A percentile compares a stretch with the other conserved stretches of the same genome.
phyloP scores from a whole-genome alignment of 2,113 vertebrate species.

The Murina feae region DNA sequence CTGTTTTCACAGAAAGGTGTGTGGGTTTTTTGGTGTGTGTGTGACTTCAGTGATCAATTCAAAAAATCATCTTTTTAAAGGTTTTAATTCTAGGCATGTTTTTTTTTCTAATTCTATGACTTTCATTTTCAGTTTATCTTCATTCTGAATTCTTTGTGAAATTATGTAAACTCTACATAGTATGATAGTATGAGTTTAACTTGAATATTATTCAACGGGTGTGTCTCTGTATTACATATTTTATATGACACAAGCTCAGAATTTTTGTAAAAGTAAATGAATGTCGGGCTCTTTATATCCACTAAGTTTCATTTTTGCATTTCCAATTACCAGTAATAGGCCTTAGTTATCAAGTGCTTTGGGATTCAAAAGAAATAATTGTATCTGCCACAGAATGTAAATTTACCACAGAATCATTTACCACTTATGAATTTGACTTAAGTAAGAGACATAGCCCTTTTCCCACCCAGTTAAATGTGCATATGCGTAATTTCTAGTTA shows the following conservation, averaged over 20 bases:
- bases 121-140: background rate
- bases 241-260: background rate
- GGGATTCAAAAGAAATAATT: background rate
- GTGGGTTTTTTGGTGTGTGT: background rate
- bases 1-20: background rate
- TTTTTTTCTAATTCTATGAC: background rate
- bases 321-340: too few species aligned
- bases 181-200: background rate
- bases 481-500: background rate
- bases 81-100: background rate
- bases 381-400: background rate
- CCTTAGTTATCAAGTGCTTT: background rate
- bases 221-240: background rate
- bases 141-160: background rate
- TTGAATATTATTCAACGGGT: background rate
- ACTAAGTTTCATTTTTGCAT: too few species aligned
- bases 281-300: background rate
- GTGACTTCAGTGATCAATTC: background rate
- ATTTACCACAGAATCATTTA: too few species aligned
- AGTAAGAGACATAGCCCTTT: background rate
- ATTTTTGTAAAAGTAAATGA: background rate
- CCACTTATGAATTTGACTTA: background rate
- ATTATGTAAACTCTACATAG: background rate
- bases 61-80: background rate
- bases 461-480: background rate